Evolutionary conservation across 1,140 invertebrate species (phyloP).

Genomic region (Laupala kohalensis): DNA sequence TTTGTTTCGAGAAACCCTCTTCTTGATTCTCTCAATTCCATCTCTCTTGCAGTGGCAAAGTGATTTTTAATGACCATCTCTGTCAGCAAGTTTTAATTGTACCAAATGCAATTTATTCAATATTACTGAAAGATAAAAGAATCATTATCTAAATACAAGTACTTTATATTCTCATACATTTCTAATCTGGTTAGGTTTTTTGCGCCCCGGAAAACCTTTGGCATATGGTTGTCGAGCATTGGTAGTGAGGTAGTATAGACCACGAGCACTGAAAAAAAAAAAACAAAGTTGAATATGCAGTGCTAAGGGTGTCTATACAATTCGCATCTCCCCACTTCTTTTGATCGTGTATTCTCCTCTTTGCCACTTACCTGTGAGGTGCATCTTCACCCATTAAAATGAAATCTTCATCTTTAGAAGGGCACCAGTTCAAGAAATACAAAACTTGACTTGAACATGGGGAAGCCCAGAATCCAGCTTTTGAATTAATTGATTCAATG

Average conservation of each 20-base stretch:
- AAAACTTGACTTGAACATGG: conserved; percentile 66
- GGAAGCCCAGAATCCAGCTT: conserved; percentile 64
- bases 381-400: conserved; percentile 73
- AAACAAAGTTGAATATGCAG: no score
- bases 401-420: conserved; percentile 57
- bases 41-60: no score
- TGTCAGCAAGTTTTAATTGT: no score
- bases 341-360: not conserved
- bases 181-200: not conserved
- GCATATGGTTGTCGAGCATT: conserved; percentile 73
- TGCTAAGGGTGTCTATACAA: no score
- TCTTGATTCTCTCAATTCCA: no score
- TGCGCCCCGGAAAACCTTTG: conserved; percentile 54
- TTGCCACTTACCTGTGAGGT: conserved; percentile 44
- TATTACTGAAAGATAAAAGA: no score
- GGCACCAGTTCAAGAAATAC: conserved; percentile 68
- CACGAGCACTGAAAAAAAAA: conserved; percentile 49
- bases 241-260: conserved; percentile 71
- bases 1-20: not conserved
- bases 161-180: not conserved
- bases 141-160: no score
- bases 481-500: conserved; percentile 69
- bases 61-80: no score
- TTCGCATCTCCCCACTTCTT: no score
- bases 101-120: no score